phyloP scores from a whole-genome alignment of 2,113 vertebrate species.

The Zootoca vivipara region DNA sequence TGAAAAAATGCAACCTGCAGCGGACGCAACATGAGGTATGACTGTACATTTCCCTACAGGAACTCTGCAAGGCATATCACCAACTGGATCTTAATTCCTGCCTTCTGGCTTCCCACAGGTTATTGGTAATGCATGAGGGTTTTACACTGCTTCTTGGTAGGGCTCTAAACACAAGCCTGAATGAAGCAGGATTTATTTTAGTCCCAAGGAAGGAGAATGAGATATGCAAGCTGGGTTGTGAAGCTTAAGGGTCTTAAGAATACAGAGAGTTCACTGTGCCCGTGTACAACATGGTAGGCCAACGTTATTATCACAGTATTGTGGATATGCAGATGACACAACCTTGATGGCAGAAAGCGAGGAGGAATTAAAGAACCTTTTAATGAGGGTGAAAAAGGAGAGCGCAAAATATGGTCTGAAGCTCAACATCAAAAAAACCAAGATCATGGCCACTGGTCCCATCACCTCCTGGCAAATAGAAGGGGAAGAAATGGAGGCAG shows the following conservation, averaged over 20 bases:
- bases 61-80: background rate
- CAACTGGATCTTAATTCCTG: background rate
- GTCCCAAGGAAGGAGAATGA: background rate
- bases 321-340: too few relatives aligned
- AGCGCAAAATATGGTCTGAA: too few relatives aligned
- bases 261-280: background rate
- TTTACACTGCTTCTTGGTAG: background rate
- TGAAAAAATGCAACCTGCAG: too few relatives aligned
- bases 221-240: background rate
- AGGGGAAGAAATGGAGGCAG: too few relatives aligned
- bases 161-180: background rate
- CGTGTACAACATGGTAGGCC: background rate
- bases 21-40: too few relatives aligned
- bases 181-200: background rate
- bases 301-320: background rate
- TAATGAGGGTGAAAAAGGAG: too few relatives aligned
- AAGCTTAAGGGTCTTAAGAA: background rate
- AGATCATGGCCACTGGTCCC: too few relatives aligned
- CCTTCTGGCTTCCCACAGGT: background rate
- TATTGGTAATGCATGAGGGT: background rate
- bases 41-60: too few relatives aligned
- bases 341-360: too few relatives aligned
- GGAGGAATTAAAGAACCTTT: too few relatives aligned
- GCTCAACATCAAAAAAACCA: too few relatives aligned
- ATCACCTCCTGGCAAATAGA: too few relatives aligned